Evolutionary conservation across 2,888 invertebrate genomes (phyloP).

Genomic region (Hipparchia semele): DNA sequence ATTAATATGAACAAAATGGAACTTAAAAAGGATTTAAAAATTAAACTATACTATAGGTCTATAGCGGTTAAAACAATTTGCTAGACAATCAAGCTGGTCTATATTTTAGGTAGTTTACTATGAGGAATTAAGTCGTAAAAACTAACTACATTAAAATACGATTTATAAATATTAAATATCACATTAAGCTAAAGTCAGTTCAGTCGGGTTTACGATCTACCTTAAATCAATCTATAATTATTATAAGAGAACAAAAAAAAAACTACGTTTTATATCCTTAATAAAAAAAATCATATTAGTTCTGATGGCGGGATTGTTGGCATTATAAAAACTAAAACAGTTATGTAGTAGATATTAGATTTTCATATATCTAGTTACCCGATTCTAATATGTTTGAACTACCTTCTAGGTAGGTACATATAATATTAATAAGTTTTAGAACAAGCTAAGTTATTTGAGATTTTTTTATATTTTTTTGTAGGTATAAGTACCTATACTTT

Average conservation of each 20-base stretch:
- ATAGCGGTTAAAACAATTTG: slow-evolving; percentile 26
- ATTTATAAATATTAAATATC: slow-evolving; percentile 79
- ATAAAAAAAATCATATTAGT: background rate
- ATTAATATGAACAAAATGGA: background rate
- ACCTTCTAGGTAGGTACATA: background rate
- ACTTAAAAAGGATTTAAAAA: background rate
- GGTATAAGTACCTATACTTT: background rate
- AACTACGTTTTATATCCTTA: background rate
- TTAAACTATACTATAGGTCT: background rate
- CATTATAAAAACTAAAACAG: background rate
- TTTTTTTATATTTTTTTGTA: background rate
- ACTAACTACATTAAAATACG: slow-evolving; percentile 68
- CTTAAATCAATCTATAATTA: slow-evolving; percentile 44
- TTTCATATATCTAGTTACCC: background rate
- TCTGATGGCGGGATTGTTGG: slow-evolving; percentile 1
- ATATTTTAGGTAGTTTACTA: slow-evolving; percentile 27
- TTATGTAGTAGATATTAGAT: background rate
- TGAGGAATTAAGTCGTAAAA: slow-evolving; percentile 44
- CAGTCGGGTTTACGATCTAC: slow-evolving; percentile 73
- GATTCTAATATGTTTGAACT: background rate
- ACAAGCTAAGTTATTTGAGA: background rate
- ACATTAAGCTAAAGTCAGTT: slow-evolving; percentile 81
- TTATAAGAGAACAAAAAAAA: slow-evolving; percentile 3
- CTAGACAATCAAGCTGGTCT: slow-evolving; percentile 35
- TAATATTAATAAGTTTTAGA: slow-evolving; percentile 1